Evolutionary conservation across 1,140 invertebrate species (phyloP), one percentile per base, ranked within the genome.

Genomic region (Anastrepha obliqua): DNA sequence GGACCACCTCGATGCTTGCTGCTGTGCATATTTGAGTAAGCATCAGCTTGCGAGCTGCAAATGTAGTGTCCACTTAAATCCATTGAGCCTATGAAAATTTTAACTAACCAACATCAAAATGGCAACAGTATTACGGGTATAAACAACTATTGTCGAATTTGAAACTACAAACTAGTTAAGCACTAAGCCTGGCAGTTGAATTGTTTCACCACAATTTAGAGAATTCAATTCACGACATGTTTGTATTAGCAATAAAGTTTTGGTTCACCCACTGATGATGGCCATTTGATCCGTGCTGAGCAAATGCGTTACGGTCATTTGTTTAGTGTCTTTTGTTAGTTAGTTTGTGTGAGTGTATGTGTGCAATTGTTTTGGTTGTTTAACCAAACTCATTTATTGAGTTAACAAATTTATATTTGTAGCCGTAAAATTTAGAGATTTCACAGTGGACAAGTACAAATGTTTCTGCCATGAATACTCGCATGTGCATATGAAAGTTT

Each of bases 201-300:
- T 81, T 81, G 74, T 81, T 81, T 55, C 15, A 81, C 74, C 74
- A 55, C 74, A 81, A 81, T 81, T 81, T 81, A 81, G 74, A 81
- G 20, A 81, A 81, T 81, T 81, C 74, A 81, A 81, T 81, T 81
- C 74, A 81, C 74, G 74, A 81, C 74, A 81, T 81, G 74, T 81
- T 81, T 81, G 74, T 81, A 81, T 81, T 81, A 81, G 74, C 74
- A 81, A 81, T 81, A 81, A 81, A 81, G 74, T 81, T 81, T 81
- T 81, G 74, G 47, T 81, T 58, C 74, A 55, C 74, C 74, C 74
- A 81, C n/a, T 81, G 47, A 55, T 81, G 74, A 29, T 20, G 47
- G 64, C 0, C 64, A 20, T 67, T 67, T 67, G 64, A 67, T 67
- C 74, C 17, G 44, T 51, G 42, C 9, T 55, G 47, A 20, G 42